Evolutionary conservation across 2,797 vertebrate genomes (phyloP).

Genomic region (Cyprinodon diabolis): DNA sequence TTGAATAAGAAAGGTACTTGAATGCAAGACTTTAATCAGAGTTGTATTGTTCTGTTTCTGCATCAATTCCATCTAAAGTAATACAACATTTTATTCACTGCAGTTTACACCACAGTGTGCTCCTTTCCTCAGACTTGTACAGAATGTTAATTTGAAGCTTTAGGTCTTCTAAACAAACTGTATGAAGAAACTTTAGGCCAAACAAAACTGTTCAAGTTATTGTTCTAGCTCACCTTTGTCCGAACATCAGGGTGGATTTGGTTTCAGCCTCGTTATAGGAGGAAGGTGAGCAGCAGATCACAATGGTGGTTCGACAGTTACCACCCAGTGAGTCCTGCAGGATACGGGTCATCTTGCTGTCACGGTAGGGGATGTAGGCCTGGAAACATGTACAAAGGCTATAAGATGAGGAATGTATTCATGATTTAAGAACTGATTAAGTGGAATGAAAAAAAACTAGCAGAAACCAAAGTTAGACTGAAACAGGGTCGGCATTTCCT

Average conservation of each 20-base stretch:
- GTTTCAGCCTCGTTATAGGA: slow-evolving; percentile 95
- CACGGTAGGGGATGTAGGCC: slow-evolving; percentile 96
- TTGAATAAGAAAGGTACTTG: no score
- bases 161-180: neutral
- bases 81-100: no score
- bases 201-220: neutral
- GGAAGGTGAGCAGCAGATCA: slow-evolving; percentile 97
- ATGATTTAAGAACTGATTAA: neutral
- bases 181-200: neutral
- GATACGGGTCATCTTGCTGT: slow-evolving; percentile 99
- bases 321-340: slow-evolving; percentile 97
- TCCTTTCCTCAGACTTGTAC: no score
- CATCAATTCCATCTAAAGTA: neutral
- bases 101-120: neutral
- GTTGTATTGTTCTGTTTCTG: neutral
- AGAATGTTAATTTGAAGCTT: neutral
- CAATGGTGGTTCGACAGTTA: slow-evolving; percentile 97
- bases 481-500: neutral
- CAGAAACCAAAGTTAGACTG: neutral
- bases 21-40: neutral
- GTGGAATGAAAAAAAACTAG: neutral
- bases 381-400: slow-evolving; percentile 41
- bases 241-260: slow-evolving; percentile 95
- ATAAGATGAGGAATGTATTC: neutral
- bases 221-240: slow-evolving; percentile 85